A percentile compares a stretch with the other conserved stretches of the same genome.
These are phyloP conservation scores for Crocodylus rhombifer DNA, from an alignment of 2,797 vertebrate species.

Conservation along the genomic window DNA sequence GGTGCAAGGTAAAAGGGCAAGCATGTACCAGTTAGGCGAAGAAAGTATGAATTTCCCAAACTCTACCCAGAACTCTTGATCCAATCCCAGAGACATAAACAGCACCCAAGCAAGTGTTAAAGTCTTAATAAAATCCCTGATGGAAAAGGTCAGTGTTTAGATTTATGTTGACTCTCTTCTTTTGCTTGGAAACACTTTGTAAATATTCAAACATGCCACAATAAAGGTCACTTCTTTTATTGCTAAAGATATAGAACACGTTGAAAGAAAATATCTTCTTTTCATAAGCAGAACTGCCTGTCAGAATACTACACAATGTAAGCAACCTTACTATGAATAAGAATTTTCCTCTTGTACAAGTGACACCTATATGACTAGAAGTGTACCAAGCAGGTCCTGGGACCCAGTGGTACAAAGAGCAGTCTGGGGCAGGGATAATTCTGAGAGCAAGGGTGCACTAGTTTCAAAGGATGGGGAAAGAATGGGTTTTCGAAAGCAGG, in stretches of 20 bases:
- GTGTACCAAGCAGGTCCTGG: too few relatives aligned
- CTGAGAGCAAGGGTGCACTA: too few relatives aligned
- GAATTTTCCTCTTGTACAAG: too few relatives aligned
- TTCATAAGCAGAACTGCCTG: neutral
- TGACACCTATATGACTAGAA: too few relatives aligned
- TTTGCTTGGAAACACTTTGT: neutral
- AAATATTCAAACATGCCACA: neutral
- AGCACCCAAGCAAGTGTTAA: neutral
- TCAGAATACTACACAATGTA: neutral
- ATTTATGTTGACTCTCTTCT: neutral
- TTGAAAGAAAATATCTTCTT: neutral
- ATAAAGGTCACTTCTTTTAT: conserved; percentile 1
- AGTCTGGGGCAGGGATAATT: too few relatives aligned
- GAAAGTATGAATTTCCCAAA: neutral
- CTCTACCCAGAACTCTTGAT: neutral
- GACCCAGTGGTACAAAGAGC: too few relatives aligned
- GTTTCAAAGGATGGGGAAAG: too few relatives aligned
- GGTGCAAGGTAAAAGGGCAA: neutral
- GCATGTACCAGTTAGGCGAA: neutral
- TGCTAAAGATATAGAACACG: neutral
- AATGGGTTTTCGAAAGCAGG: too few relatives aligned
- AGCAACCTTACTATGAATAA: too few relatives aligned
- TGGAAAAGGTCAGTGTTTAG: neutral
- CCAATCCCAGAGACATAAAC: neutral
- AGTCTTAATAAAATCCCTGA: neutral